A percentile compares a stretch with the other conserved stretches of the same genome.
phyloP scores from a whole-genome alignment of 1,140 invertebrate species.

The Daktulosphaira vitifoliae region DNA sequence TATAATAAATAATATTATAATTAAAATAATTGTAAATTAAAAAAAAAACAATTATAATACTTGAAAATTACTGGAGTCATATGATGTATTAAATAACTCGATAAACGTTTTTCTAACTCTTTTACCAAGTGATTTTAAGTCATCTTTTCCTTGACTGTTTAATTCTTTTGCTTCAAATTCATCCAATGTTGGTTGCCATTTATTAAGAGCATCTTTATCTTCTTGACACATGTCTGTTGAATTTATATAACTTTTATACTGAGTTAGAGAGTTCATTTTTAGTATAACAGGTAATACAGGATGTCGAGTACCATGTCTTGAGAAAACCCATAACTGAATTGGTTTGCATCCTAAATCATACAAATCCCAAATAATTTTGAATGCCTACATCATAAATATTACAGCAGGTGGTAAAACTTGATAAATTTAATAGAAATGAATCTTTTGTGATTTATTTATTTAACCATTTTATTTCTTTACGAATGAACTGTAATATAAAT shows the following conservation, averaged over 20 bases:
- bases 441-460: too few species aligned
- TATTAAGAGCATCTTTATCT: not conserved
- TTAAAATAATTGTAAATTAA: too few species aligned
- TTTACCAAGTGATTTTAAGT: not conserved
- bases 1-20: too few species aligned
- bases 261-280: not conserved
- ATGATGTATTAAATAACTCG: not conserved
- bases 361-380: too few species aligned
- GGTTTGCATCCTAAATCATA: not conserved
- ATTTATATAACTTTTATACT: not conserved
- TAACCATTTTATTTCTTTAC: too few species aligned
- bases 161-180: not conserved
- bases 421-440: too few species aligned
- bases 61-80: not conserved
- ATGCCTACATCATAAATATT: too few species aligned
- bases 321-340: not conserved
- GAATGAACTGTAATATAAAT: too few species aligned
- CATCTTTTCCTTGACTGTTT: not conserved
- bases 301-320: conserved; percentile 1
- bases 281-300: not conserved
- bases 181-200: not conserved
- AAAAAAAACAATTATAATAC: not conserved
- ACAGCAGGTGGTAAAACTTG: too few species aligned
- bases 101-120: not conserved
- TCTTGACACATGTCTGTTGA: not conserved